These are phyloP conservation scores for Amyelois transitella DNA, from an alignment of 1,140 invertebrate genomes.

Conservation along the genomic window DNA sequence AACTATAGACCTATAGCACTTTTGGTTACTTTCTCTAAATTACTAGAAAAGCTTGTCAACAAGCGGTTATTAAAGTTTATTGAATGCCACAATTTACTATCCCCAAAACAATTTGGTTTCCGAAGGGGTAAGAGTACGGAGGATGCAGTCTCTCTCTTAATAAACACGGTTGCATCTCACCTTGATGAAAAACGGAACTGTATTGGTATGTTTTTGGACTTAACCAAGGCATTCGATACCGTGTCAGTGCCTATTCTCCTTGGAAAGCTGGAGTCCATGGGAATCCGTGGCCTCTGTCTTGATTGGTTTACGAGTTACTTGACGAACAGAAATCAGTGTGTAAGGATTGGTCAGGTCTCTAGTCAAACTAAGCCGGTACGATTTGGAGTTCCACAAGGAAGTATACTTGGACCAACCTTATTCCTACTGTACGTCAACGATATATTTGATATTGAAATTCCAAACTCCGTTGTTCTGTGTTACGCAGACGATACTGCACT, in stretches of 20 bases:
- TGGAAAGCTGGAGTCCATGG: not conserved
- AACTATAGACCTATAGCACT: conserved; percentile 34
- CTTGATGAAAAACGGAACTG: conserved; percentile 6
- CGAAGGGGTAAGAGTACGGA: conserved; percentile 16
- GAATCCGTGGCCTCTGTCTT: conserved; percentile 2
- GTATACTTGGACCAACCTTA: no score
- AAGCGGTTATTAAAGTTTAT: conserved; percentile 20
- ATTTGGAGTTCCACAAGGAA: conserved; percentile 39
- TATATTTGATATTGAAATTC: no score
- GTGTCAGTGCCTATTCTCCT: conserved; percentile 12
- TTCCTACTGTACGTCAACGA: no score
- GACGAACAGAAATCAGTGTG: not conserved
- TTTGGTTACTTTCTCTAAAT: conserved; percentile 32
- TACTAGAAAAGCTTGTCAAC: conserved; percentile 36
- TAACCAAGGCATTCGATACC: conserved; percentile 19
- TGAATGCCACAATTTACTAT: conserved; percentile 18
- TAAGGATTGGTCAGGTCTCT: not conserved
- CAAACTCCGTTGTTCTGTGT: no score
- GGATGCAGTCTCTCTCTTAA: conserved; percentile 15
- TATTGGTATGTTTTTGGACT: conserved; percentile 13
- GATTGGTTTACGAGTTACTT: conserved; percentile 4
- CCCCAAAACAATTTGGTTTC: conserved; percentile 30
- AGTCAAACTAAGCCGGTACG: not conserved
- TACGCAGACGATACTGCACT: no score
- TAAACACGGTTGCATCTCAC: conserved; percentile 2